Evolutionary conservation across 2,113 vertebrate species (phyloP), one percentile per base, ranked within the genome.

Genomic region (Salminus brasiliensis): DNA sequence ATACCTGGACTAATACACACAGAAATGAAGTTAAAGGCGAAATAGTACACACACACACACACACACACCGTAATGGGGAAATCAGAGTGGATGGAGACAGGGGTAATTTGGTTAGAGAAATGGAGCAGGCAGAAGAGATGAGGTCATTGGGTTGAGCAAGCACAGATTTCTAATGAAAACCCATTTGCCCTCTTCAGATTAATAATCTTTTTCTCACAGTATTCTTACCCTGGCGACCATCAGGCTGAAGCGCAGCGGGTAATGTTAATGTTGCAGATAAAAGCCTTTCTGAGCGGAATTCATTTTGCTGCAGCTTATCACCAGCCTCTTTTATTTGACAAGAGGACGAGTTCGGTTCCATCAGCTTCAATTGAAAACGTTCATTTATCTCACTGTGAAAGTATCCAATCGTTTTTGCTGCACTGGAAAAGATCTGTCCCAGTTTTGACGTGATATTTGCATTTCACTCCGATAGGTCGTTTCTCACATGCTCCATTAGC

Each of bases 91-190:
- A 18, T 45, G 45, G 49, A 25, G 47, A 53, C 34, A 18, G 78
- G 59, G 45, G 23, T 84, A 62, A 84, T 84, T 81, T 81, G 36
- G 52, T 81, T 81, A 84, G 74, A 60, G 70, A 84, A 76, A 72
- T 74, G 69, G 69, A 78, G 15, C 76, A 80, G 74, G 34, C 16
- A 69, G 62, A 68, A 59, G 60, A 69, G 60, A 83, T 83, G 82
- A 84, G 74, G 72, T 74, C 83, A 78, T 63, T 49, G 47, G n/a
- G 21, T 72, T 67, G 57, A 74, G 45, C 74, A 52, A 72, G 43
- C 52, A 32, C 25, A 30, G 10, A n/a, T 34, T 72, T 47, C 59
- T 45, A 62, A 84, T 81, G 79, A 81, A 84, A 81, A 83, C 72
- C 52, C 23, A 53, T 47, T 76, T 57, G 53, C 49, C 52, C 18